Base-by-base conservation (phyloP, 2,888 invertebrate species). In the Antitype chi region DNA sequence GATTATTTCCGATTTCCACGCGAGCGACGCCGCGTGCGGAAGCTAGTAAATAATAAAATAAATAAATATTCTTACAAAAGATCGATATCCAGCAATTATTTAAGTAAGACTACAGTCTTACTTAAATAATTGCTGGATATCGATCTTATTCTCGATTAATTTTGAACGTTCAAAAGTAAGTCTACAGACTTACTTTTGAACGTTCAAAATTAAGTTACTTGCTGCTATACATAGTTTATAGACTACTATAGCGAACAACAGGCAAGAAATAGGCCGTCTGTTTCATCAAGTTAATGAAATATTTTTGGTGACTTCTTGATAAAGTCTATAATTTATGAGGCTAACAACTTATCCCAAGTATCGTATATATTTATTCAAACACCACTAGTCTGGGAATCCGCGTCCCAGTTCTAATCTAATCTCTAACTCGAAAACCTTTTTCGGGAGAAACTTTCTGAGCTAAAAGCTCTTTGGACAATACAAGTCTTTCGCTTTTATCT, bases 391-490 rank as follows among this genome's bases (percentile, higher is more conserved):
- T 57, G 32, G 38, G 53, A 77, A 59, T 38, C 38, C 63, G 47
- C 69, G 70, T 76, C 74, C 77, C 68, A 71, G 72, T 81, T 72
- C 74, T 84, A 84, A 87, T 87, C 84, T 85, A 78, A 87, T 84
- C 82, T 79, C 75, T 73, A 76, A 78, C 74, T 79, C 55, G 71
- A 64, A 82, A 87, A 79, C 82, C 82, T 87, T 87, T 83, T 87
- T 85, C 68, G 71, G 82, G 38, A 64, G 55, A 85, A 87, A 81
- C 75, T 87, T 85, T 84, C 66, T 32, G 52, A 77, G 77, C 84
- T 87, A 74, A 85, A 84, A 84, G 86, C 86, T 82, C 82, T 85
- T 85, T 80, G 76, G 80, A 82, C 86, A 80, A 85, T 82, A 77
- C 78, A 80, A 81, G 77, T 76, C 67, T 78, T 87, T 77, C 70